A percentile compares a stretch with the other conserved stretches of the same genome.
phyloP scores from a whole-genome alignment of 2,113 vertebrate genomes.

The Upupa epops region DNA sequence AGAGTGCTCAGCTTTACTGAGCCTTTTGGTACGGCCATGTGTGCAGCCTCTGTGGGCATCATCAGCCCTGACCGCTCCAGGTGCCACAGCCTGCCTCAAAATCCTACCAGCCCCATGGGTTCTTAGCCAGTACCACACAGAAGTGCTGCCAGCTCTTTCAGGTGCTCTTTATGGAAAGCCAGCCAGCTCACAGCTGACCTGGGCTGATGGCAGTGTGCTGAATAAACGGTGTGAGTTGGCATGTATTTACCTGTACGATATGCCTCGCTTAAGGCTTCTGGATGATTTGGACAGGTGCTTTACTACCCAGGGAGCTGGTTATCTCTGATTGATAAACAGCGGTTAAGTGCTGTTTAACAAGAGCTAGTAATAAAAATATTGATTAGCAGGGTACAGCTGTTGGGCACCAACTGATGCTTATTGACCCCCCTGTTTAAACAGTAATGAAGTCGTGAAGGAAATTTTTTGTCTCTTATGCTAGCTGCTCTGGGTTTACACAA shows the following conservation, averaged over 20 bases:
- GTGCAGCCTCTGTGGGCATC: neutral
- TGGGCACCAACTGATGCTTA: neutral
- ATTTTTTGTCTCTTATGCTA: neutral
- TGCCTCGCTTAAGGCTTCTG: neutral
- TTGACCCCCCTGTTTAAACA: neutral
- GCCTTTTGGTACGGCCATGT: neutral
- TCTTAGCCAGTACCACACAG: neutral
- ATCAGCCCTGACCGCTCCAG: neutral
- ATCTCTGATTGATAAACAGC: neutral
- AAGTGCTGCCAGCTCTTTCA: neutral
- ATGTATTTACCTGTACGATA: accelerated
- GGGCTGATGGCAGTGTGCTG: neutral
- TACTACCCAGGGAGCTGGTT: neutral
- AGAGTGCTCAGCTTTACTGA: neutral
- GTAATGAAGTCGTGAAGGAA: neutral
- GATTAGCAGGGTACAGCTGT: neutral
- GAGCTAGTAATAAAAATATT: neutral
- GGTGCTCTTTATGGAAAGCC: neutral
- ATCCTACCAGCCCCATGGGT: accelerated
- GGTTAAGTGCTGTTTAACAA: neutral
- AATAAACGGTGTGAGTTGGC: neutral
- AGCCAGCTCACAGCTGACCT: accelerated
- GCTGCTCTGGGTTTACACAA: neutral
- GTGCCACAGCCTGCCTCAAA: neutral
- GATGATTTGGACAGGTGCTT: neutral